Evolutionary conservation across 2,888 invertebrate genomes (phyloP), one percentile per base, ranked within the genome.

Genomic region (Germaria angustata): DNA sequence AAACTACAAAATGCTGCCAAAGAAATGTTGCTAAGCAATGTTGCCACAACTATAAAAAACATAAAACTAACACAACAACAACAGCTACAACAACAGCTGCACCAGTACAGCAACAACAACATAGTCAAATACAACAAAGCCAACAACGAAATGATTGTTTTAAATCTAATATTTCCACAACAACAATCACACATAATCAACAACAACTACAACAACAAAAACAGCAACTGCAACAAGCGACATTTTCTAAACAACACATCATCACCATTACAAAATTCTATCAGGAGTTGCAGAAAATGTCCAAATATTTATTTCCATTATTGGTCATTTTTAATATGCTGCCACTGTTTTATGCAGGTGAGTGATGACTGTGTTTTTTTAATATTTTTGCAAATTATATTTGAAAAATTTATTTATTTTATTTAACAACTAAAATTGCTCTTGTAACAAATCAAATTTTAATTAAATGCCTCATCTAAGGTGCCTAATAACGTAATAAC

Each of bases 281-380:
- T 41, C 51, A 53, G n/a, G 90, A 90, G 86, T 84, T 90, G 81
- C 91, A 90, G 85, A 88, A 88, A 85, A 86, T 90, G 86, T 86
- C 90, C 84, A 89, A 89, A 84, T 87, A 88, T 87, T 86, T 91
- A 81, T 86, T 91, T 85, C 90, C 90, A 83, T 86, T 91, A 85
- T 85, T 91, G 87, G 88, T 91, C 88, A 89, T 91, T 86, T 90
- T 91, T 86, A 91, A 91, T 87, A 89, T 91, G 89, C 87, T 91
- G 88, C 91, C 91, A 86, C 86, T 91, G 82, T 90, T 91, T 85
- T 90, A 89, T 89, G 91, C 91, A 90, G 91, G 91, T 91, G 71
- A 90, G 91, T 89, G 1, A 11, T 2, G 9, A 4, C 17, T 1
- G n/a, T n/a, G n/a, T n/a, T n/a, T n/a, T n/a, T n/a, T n/a, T n/a